Evolutionary conservation across 2,888 invertebrate species (phyloP).

Genomic region (Patella depressa): DNA sequence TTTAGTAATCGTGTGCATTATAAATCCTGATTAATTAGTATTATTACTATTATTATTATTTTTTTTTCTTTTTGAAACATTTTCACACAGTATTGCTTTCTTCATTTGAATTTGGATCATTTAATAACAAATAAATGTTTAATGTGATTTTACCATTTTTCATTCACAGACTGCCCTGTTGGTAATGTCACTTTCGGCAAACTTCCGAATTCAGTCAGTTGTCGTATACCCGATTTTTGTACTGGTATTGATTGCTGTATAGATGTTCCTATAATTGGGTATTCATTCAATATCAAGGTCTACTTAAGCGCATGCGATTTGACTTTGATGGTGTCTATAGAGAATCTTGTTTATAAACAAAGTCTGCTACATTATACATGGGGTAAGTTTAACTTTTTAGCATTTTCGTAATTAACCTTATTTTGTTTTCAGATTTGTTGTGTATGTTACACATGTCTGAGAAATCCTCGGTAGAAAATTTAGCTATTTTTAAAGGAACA

Average conservation of each 20-base stretch:
- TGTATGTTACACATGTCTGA: too few species aligned
- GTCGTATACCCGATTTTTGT: constrained; percentile 45
- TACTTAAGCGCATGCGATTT: constrained; percentile 46
- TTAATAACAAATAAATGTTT: background rate
- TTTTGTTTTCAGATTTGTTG: too few species aligned
- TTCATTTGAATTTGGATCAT: too few species aligned
- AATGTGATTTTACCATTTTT: background rate
- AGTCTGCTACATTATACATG: constrained; percentile 43
- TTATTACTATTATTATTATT: too few species aligned
- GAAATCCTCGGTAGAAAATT: too few species aligned
- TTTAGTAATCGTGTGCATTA: too few species aligned
- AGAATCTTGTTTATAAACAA: constrained; percentile 40
- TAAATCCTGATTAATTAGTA: too few species aligned
- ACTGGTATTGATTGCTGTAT: constrained; percentile 51
- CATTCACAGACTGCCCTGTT: background rate
- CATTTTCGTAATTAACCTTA: too few species aligned
- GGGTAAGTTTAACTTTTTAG: constrained; percentile 29
- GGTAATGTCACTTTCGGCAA: background rate
- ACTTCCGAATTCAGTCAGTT: constrained; percentile 30
- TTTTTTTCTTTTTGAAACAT: too few species aligned
- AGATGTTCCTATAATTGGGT: constrained; percentile 36
- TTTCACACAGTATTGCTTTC: too few species aligned
- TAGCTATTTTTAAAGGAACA: too few species aligned
- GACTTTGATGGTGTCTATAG: constrained; percentile 43
- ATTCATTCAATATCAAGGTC: constrained; percentile 40